These are phyloP conservation scores for Dolomedes plantarius DNA, from an alignment of 2,888 invertebrate genomes.

Conservation along the genomic window DNA sequence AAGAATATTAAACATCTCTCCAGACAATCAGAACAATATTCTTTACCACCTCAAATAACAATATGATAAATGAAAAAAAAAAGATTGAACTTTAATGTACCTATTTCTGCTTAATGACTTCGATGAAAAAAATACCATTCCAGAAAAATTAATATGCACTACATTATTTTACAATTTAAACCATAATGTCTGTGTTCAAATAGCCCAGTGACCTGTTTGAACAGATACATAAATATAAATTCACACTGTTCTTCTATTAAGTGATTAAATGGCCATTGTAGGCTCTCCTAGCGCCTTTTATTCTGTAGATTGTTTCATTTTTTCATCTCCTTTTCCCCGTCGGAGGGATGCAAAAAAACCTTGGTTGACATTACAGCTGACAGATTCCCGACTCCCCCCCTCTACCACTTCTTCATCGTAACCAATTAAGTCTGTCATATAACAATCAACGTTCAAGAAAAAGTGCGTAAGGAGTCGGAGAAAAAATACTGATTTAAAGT, in stretches of 20 bases:
- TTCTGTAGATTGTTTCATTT: slow-evolving; percentile 64
- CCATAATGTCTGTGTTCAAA: slow-evolving; percentile 34
- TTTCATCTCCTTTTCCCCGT: slow-evolving; percentile 39
- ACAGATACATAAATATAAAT: slow-evolving; percentile 63
- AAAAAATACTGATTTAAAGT: slow-evolving; percentile 65
- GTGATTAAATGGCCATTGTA: slow-evolving; percentile 66
- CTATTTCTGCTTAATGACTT: background rate
- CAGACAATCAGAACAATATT: no score
- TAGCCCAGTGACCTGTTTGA: slow-evolving; percentile 45
- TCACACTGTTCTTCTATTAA: slow-evolving; percentile 64
- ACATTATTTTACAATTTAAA: slow-evolving; percentile 35
- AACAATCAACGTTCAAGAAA: slow-evolving; percentile 68
- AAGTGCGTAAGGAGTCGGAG: slow-evolving; percentile 27
- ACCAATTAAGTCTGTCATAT: slow-evolving; percentile 71
- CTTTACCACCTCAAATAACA: background rate
- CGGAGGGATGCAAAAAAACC: slow-evolving; percentile 31
- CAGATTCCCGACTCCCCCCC: slow-evolving; percentile 33
- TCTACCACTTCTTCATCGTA: slow-evolving; percentile 36
- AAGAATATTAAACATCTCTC: no score
- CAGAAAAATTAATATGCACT: slow-evolving; percentile 34
- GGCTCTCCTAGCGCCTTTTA: slow-evolving; percentile 52
- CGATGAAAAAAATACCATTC: slow-evolving; percentile 15
- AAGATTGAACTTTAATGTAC: background rate
- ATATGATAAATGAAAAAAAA: background rate
- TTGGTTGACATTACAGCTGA: slow-evolving; percentile 70